These are phyloP conservation scores for Anoplophora glabripennis DNA, from an alignment of 1,140 invertebrate genomes.

Conservation along the genomic window DNA sequence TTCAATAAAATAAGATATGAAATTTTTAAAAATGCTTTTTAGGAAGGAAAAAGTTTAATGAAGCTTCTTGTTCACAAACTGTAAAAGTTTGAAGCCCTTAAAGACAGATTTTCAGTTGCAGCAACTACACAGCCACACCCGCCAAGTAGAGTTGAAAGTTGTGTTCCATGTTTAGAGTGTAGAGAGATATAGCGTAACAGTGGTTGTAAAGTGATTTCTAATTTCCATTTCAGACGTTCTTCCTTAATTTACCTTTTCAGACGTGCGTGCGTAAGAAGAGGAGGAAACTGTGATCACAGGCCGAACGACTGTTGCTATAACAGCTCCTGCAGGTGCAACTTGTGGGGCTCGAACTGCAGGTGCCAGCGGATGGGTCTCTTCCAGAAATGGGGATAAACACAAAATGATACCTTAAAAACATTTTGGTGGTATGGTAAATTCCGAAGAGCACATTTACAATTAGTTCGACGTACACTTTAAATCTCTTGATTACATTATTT, in stretches of 20 bases:
- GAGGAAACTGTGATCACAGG: constrained; percentile 79
- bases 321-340: constrained; percentile 82
- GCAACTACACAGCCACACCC: too few relatives aligned
- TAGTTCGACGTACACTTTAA: too few relatives aligned
- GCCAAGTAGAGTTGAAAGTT: too few relatives aligned
- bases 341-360: constrained; percentile 87
- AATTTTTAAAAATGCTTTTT: too few relatives aligned
- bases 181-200: constrained; percentile 11
- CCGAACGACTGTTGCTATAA: constrained; percentile 84
- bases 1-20: too few relatives aligned
- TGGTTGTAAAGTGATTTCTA: constrained; percentile 46
- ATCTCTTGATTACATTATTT: too few relatives aligned
- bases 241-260: constrained; percentile 84
- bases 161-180: not conserved
- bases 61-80: too few relatives aligned
- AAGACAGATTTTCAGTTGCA: too few relatives aligned
- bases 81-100: too few relatives aligned
- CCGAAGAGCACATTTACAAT: too few relatives aligned
- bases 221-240: constrained; percentile 71
- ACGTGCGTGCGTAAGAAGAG: constrained; percentile 75
- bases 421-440: too few relatives aligned
- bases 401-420: not conserved
- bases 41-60: too few relatives aligned
- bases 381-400: constrained; percentile 79
- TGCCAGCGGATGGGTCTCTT: constrained; percentile 87